These are phyloP conservation scores for Helicoverpa assulta DNA, from an alignment of 2,888 invertebrate species.

Conservation along the genomic window DNA sequence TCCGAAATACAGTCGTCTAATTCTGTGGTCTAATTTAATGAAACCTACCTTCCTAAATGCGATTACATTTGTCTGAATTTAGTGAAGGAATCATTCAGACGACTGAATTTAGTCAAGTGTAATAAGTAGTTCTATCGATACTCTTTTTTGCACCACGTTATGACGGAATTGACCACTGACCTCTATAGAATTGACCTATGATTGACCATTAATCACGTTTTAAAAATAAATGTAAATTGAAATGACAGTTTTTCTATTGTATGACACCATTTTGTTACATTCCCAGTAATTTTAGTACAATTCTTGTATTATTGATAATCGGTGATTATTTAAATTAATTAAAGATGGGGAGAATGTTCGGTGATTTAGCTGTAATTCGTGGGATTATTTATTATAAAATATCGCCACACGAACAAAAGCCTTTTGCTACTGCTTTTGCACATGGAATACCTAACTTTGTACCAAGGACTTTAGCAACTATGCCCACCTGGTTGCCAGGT, in stretches of 20 bases:
- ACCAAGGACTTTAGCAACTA: slow-evolving; percentile 91
- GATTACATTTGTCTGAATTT: too few species aligned
- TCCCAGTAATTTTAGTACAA: background rate
- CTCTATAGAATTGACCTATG: too few species aligned
- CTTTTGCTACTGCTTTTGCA: slow-evolving; percentile 93
- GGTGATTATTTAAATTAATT: slow-evolving; percentile 1
- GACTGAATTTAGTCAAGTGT: too few species aligned
- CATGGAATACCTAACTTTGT: slow-evolving; percentile 94
- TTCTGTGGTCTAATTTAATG: too few species aligned
- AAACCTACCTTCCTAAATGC: too few species aligned
- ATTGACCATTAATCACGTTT: background rate
- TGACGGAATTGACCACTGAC: too few species aligned
- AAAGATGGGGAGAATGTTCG: slow-evolving; percentile 91
- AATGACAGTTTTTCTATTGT: background rate
- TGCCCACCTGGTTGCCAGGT: slow-evolving; percentile 93
- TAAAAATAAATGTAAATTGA: background rate
- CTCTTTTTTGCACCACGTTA: background rate
- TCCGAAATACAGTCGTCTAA: too few species aligned
- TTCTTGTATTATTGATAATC: background rate
- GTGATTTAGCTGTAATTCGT: slow-evolving; percentile 93
- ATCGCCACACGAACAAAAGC: slow-evolving; percentile 96
- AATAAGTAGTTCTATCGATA: background rate
- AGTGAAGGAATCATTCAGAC: too few species aligned
- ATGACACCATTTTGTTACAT: background rate
- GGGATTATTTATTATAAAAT: slow-evolving; percentile 95